Evolutionary conservation across 2,888 invertebrate species (phyloP), one percentile per base, ranked within the genome.

Genomic region (Acrobasis suavella): DNA sequence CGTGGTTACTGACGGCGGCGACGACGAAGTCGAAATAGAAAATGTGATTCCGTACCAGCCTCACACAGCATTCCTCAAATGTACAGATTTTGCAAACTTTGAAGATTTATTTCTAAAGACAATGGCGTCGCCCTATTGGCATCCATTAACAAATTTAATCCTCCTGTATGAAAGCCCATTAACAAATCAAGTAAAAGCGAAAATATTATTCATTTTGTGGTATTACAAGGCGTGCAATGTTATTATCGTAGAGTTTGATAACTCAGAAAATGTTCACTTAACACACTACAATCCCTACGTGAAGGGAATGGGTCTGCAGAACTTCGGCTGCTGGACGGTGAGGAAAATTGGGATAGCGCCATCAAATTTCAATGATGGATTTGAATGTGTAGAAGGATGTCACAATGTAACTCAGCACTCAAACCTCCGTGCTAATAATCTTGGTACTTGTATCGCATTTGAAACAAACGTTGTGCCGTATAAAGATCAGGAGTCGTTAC

Each of bases 391-490:
- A 37, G 65, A 73, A 42, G 74, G 68, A 7, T 86, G 86, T 59
- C 65, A 72, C 17, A 83, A 81, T 49, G 70, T 84, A 0, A 71
- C 83, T 7, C 42, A 77, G 5, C 52, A 76, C 56, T 80, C 81
- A 2, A 72, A 71, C 65, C 58, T 78, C 15, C 70, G 83, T 17
- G 62, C 64, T 8, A 72, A 74, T 39, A 69, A 81, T 63, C 67
- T 84, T 3, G 85, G 84, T 1, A 83, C 81, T 2, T 86, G 86
- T 49, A 69, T 86, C 8, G 82, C 85, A 9, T 76, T 75, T 61
- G 67, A 75, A n/a, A 78, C 76, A 0, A 32, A 66, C 37, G 22
- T 54, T 16, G 39, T 83, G 16, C 37, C 50, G 3, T 76, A 76
- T 49, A 62, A 67, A 16, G 71, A 77, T n/a, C 61, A 56, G 2